Base-by-base conservation (phyloP, 2,113 vertebrate genomes). In the Delphinapterus leucas region DNA sequence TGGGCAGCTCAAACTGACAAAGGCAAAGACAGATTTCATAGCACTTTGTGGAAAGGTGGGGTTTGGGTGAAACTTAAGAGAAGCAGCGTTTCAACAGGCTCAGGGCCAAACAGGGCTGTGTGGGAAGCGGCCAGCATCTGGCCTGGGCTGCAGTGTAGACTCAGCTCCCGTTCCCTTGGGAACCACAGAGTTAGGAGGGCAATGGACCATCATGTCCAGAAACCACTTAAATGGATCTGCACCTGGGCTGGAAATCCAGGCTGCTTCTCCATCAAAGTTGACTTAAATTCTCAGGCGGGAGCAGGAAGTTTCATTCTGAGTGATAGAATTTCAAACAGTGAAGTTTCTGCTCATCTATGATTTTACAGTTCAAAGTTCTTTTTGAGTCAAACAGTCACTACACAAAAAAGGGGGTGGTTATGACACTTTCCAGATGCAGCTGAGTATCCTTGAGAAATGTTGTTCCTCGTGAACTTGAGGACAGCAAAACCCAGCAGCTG, bases 131-230 rank as follows among this genome's bases (percentile, higher is more conserved):
- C 53, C 36, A 8, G 53, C 8, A 0, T 11, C 17, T 2, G 13
- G 18, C 7, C 47, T 9, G 49, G n/a, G 28, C 33, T 5, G 10
- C 77, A 33, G 0, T 21, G 71, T 0, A 28, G 20, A 25, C 18
- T 20, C 0, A 0, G 67, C 6, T 55, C 71, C 26, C 0, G 2
- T 38, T 83, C 61, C 33, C 81, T 18, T 23, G 82, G 44, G 61
- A 60, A 21, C 31, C 31, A 3, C 10, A 17, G 6, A 15, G 61
- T 61, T 36, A 20, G 61, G 85, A 31, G 3, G 5, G 68, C 23
- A 1, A 1, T 15, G 25, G 36, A 4, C 26, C 2, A 47, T 38
- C 5, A 9, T 1, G 25, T n/a, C 31, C 21, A 33, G n/a, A 71
- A 55, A 4, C 3, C 31, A 31, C 47, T 36, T 3, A 2, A 2